Base-by-base conservation (phyloP, 2,797 vertebrate species). In the Jordanella pulchra region DNA sequence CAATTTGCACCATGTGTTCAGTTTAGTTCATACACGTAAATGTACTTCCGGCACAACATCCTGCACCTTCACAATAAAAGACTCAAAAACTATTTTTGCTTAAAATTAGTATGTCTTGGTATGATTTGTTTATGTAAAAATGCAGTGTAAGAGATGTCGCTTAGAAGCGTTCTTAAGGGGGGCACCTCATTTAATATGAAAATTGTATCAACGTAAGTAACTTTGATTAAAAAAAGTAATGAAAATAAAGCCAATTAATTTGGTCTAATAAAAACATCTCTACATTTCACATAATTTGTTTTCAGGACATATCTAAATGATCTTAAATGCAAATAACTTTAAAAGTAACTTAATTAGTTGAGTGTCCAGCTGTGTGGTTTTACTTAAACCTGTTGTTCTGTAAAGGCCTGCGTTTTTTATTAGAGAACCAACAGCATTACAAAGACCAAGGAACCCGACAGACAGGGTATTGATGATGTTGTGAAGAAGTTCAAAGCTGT, bases 61-160 rank as follows among this genome's bases (percentile, higher is more conserved):
- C 0, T 23, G 10, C 5, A 5, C 32, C 65, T 86, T 85, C 78
- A 3, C 9, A 80, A 86, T 83, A 84, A 87, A 84, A 65, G 75
- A 0, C 15, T 65, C 10, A 13, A 2, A 50, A 10, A 14, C 9
- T 13, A 32, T 69, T 23, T 13, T 28, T 4, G 3, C 14, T 18
- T 56, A 17, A 15, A 45, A 45, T 45, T 3, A 45, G 32, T 5
- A 61, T 39, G 42, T 64, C 23, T 44, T 44, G 23, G 15, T 63
- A 42, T 15, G 1, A 42, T 63, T 11, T 11, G 56, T 14, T 21
- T 7, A 11, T n/a, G 35, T 25, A 13, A 42, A 61, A 7, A 63
- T 23, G n/a, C 6, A 3, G n/a, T n/a, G 60, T 15, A 12, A 25
- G 12, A n/a, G 5, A 21, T n/a, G 21, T 42, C 15, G 12, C 15